Evolutionary conservation across 2,113 vertebrate species (phyloP).

Genomic region (Bungarus multicinctus): DNA sequence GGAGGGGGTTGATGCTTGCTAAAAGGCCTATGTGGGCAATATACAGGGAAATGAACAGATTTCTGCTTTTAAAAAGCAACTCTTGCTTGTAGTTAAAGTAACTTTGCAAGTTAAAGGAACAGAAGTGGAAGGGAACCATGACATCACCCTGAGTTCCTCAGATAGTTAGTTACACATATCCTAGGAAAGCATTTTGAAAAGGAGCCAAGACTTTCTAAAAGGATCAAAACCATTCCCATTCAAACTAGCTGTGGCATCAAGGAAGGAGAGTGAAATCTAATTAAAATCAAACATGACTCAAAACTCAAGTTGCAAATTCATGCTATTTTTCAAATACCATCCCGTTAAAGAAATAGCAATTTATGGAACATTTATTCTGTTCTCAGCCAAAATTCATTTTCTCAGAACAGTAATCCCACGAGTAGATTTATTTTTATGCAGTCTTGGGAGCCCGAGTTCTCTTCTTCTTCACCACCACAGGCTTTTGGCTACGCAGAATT

Average conservation of each 20-base stretch:
- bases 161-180: neutral
- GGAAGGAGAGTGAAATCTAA: neutral
- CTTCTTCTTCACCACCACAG: constrained; percentile 89
- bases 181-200: too few relatives aligned
- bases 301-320: neutral
- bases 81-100: neutral
- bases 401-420: neutral
- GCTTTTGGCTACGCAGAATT: constrained; percentile 91
- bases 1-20: too few relatives aligned
- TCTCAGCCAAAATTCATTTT: neutral
- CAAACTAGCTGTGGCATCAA: neutral
- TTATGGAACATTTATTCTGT: neutral
- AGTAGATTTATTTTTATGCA: constrained; percentile 56
- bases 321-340: neutral
- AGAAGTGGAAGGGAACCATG: neutral
- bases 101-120: neutral
- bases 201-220: too few relatives aligned
- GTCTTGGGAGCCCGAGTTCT: constrained; percentile 82
- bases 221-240: neutral
- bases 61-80: neutral
- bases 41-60: neutral
- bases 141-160: neutral
- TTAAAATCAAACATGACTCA: neutral
- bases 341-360: neutral
- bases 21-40: neutral